phyloP scores from a whole-genome alignment of 2,797 vertebrate species.

The Platyrinchus mystaceus region DNA sequence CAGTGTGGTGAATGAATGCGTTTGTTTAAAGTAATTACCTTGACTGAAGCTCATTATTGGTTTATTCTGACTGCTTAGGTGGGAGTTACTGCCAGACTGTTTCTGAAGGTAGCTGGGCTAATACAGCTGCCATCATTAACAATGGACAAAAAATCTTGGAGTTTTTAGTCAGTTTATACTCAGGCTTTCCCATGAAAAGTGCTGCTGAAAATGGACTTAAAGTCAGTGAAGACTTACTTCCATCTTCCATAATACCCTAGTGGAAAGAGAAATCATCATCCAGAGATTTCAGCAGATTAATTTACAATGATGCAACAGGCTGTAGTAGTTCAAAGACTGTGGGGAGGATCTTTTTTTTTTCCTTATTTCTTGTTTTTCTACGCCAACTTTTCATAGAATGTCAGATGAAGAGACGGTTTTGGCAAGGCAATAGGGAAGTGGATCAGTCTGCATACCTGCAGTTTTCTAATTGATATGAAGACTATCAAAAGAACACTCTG shows the following conservation, averaged over 20 bases:
- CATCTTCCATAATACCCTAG: background rate
- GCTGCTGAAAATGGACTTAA: background rate
- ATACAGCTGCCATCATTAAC: background rate
- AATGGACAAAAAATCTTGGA: background rate
- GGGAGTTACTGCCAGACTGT: background rate
- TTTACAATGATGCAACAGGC: background rate
- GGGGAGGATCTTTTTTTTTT: background rate
- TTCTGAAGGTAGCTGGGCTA: background rate
- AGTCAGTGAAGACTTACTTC: background rate
- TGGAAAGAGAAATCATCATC: background rate
- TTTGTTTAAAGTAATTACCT: conserved; percentile 5
- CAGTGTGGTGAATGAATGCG: background rate
- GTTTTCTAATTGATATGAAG: background rate
- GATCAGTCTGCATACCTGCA: background rate
- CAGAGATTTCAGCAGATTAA: background rate
- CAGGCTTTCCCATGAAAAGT: background rate
- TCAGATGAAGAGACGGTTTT: background rate
- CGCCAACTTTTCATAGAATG: background rate
- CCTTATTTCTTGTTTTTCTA: background rate
- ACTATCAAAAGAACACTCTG: background rate
- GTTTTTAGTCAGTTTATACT: background rate
- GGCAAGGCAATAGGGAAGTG: background rate
- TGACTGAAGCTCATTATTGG: background rate
- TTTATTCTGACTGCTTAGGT: background rate
- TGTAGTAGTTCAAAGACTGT: background rate